Evolutionary conservation across 2,888 invertebrate genomes (phyloP).

Genomic region (Idaea dimidiata): DNA sequence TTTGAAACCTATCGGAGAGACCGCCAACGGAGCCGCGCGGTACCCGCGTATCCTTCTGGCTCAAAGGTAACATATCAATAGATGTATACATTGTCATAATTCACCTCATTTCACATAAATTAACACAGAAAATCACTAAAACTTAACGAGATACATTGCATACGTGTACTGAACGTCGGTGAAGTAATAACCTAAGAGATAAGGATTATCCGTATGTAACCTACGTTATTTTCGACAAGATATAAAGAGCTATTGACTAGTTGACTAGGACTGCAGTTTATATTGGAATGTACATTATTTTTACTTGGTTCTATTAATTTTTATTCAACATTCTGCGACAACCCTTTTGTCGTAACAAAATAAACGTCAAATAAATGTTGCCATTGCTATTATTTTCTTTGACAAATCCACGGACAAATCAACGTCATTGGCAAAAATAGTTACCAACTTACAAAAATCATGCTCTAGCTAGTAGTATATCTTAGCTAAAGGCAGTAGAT

Average conservation of each 20-base stretch:
- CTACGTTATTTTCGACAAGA: constrained; percentile 8
- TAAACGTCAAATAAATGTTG: constrained; percentile 26
- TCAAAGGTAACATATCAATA: constrained; percentile 86
- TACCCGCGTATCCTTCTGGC: constrained; percentile 84
- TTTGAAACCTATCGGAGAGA: constrained; percentile 87
- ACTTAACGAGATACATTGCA: constrained; percentile 61
- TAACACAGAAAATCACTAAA: constrained; percentile 54
- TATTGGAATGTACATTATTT: constrained; percentile 10
- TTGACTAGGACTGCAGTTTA: constrained; percentile 12
- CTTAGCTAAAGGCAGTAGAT: too few relatives aligned
- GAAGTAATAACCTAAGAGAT: constrained; percentile 56
- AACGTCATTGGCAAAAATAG: background rate
- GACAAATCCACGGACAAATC: too few relatives aligned
- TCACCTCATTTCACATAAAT: constrained; percentile 67
- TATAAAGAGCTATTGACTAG: constrained; percentile 3
- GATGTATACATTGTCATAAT: constrained; percentile 34
- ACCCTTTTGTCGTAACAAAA: constrained; percentile 27
- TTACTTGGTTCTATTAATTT: constrained; percentile 23
- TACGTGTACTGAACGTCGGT: constrained; percentile 74
- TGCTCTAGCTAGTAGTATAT: too few relatives aligned
- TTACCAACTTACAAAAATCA: background rate
- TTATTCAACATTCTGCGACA: constrained; percentile 27
- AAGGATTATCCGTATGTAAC: constrained; percentile 23
- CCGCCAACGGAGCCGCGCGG: constrained; percentile 81
- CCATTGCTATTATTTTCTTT: background rate